Percentiles rank a stretch among this genome's conserved stretches.
Conservation (phyloP, 2,888 invertebrate species). For the Pseudococcus jackbeardsleyi region DNA sequence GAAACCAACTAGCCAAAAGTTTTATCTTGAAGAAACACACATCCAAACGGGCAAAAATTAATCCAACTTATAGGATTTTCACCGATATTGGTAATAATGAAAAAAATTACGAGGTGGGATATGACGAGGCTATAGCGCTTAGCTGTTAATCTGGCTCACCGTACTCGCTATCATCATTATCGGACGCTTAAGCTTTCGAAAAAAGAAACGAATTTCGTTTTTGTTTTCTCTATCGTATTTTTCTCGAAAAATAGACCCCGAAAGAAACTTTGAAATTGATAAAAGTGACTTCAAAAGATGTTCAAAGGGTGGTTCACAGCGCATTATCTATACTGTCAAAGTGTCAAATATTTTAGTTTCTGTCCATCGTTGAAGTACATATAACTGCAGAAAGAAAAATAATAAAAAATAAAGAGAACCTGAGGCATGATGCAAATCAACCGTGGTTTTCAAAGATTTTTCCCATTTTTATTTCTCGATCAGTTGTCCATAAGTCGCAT, state of each 20-base stretch:
- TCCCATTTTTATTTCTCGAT: too few relatives aligned
- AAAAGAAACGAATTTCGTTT: neutral
- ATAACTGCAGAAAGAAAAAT: too few relatives aligned
- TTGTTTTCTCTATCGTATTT: neutral
- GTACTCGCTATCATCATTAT: neutral
- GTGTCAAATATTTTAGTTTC: too few relatives aligned
- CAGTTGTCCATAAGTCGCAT: too few relatives aligned
- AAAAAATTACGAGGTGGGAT: neutral
- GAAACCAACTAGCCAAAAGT: neutral
- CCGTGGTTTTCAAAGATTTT: too few relatives aligned
- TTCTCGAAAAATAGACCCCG: neutral
- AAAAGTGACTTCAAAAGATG: neutral
- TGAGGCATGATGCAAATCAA: too few relatives aligned
- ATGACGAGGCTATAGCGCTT: neutral
- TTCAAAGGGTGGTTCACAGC: too few relatives aligned
- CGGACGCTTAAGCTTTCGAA: neutral
- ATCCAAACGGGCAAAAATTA: slow-evolving; percentile 15
- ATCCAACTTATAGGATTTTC: slow-evolving; percentile 31
- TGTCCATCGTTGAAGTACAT: too few relatives aligned
- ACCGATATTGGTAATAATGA: neutral
- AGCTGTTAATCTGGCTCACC: neutral
- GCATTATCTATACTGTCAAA: too few relatives aligned
- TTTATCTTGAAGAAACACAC: slow-evolving; percentile 37
- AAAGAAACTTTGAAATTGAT: neutral
- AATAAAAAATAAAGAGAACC: too few relatives aligned